Conservation (phyloP, 2,888 invertebrate species). For the Sepiola atlantica region DNA sequence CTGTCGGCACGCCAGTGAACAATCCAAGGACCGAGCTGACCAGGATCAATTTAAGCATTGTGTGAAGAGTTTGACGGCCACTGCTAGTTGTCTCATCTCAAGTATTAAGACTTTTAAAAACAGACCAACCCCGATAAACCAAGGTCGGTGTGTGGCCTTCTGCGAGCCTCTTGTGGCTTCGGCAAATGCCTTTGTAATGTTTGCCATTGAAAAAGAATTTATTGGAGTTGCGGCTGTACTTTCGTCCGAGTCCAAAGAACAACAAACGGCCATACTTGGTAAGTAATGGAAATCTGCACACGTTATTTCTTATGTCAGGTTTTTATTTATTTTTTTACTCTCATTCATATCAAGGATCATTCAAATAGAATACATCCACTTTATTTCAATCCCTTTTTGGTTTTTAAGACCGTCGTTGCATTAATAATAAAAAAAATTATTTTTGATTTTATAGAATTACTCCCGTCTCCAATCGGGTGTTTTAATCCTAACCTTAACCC, state of each 20-base stretch:
- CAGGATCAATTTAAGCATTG: constrained; percentile 71
- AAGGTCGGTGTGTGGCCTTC: constrained; percentile 67
- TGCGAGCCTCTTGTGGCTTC: constrained; percentile 71
- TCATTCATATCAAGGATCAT: too few species aligned
- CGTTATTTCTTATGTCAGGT: background rate
- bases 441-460: too few species aligned
- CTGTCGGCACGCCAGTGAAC: constrained; percentile 66
- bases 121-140: constrained; percentile 60
- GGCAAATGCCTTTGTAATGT: constrained; percentile 67
- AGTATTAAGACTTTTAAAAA: constrained; percentile 69
- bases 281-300: constrained; percentile 47
- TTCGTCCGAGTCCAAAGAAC: constrained; percentile 64
- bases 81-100: constrained; percentile 68
- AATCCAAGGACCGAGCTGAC: constrained; percentile 58
- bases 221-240: constrained; percentile 69
- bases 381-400: background rate
- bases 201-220: constrained; percentile 71
- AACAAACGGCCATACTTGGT: constrained; percentile 69
- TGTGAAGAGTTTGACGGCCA: constrained; percentile 69
- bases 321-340: background rate
- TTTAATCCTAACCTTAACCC: too few species aligned
- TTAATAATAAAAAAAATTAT: too few species aligned
- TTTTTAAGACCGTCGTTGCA: background rate
- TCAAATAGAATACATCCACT: background rate
- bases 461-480: too few species aligned